Evolutionary conservation across 2,888 invertebrate genomes (phyloP).

Genomic region (Lithodes maja): DNA sequence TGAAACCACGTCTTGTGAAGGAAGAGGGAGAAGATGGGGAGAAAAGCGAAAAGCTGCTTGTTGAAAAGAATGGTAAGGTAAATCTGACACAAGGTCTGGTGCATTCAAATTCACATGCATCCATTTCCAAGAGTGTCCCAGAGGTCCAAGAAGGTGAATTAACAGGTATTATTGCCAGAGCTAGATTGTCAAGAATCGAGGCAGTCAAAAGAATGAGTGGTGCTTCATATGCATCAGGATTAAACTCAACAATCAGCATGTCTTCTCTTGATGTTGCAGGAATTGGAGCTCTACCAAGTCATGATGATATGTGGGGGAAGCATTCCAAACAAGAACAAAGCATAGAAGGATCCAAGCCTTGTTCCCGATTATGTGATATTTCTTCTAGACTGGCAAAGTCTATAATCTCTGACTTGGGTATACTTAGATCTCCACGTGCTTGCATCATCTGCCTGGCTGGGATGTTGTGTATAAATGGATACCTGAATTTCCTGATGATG

Average conservation of each 20-base stretch:
- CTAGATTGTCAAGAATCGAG: not conserved
- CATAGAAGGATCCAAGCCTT: not conserved
- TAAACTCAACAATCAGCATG: slow-evolving; percentile 18
- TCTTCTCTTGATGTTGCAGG: slow-evolving; percentile 23
- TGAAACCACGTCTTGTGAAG: slow-evolving; percentile 24
- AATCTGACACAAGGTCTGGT: not conserved
- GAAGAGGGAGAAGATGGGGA: not conserved
- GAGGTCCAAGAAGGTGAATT: not conserved
- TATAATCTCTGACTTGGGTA: slow-evolving; percentile 15
- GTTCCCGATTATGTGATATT: not conserved
- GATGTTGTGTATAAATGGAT: slow-evolving; percentile 24
- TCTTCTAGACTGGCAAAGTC: not conserved
- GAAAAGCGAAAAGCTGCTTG: not conserved
- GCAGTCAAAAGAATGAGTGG: not conserved
- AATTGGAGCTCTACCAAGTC: not conserved
- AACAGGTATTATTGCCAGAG: not conserved
- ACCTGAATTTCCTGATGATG: slow-evolving; percentile 53
- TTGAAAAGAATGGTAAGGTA: not conserved
- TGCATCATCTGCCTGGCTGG: slow-evolving; percentile 33
- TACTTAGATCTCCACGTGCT: slow-evolving; percentile 24
- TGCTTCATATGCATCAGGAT: not conserved
- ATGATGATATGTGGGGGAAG: not conserved
- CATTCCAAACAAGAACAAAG: not conserved
- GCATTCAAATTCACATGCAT: not conserved
- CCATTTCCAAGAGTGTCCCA: not conserved